Evolutionary conservation across 1,140 invertebrate genomes (phyloP).

Genomic region (Himalopsyche phryganea): DNA sequence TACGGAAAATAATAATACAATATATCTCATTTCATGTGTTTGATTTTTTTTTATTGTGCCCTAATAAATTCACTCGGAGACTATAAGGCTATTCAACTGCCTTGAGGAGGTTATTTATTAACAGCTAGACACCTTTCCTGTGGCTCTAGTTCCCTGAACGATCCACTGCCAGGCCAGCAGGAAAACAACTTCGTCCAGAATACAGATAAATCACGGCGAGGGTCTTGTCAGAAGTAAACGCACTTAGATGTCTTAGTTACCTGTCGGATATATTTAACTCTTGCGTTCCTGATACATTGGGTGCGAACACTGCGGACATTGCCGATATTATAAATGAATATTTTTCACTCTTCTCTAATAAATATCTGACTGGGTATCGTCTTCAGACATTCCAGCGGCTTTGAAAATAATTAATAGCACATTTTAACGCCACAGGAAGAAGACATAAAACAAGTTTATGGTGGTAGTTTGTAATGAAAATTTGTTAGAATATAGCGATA

Average conservation of each 20-base stretch:
- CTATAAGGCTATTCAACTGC: background rate
- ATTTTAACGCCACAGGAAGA: too few species aligned
- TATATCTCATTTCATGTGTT: background rate
- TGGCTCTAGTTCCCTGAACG: slow-evolving; percentile 9
- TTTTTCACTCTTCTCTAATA: too few species aligned
- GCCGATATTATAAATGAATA: background rate
- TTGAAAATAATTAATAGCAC: too few species aligned
- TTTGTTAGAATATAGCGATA: too few species aligned
- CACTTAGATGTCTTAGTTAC: slow-evolving; percentile 33
- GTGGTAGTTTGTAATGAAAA: too few species aligned
- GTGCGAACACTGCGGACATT: slow-evolving; percentile 6
- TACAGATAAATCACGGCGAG: slow-evolving; percentile 29
- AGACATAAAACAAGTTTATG: too few species aligned
- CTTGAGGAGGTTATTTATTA: slow-evolving; percentile 3
- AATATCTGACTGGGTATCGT: too few species aligned
- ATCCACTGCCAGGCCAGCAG: slow-evolving; percentile 14
- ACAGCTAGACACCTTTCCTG: background rate
- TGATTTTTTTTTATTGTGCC: too few species aligned
- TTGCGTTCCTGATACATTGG: slow-evolving; percentile 14
- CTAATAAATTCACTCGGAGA: too few species aligned
- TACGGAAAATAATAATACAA: too few species aligned
- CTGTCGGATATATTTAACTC: slow-evolving; percentile 34
- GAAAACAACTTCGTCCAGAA: background rate
- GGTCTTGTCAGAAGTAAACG: slow-evolving; percentile 32
- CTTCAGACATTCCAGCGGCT: too few species aligned